Evolutionary conservation across 37 sponge, comb jelly and placozoan species (phyloP).

Genomic region (Spongilla lacustris): DNA sequence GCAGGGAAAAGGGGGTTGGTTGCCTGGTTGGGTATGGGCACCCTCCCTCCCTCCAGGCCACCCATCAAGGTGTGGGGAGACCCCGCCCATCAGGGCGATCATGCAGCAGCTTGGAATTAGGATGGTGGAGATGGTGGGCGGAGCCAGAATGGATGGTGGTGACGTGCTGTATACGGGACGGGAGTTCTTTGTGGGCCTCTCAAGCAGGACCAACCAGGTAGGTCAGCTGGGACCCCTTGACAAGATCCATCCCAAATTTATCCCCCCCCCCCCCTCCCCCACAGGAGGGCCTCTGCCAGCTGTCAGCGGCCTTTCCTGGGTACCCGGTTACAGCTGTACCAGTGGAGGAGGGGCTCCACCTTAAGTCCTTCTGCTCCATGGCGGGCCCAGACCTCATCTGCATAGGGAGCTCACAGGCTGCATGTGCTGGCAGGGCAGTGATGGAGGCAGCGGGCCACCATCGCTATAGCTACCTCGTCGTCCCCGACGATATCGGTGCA

Average conservation of each 20-base stretch:
- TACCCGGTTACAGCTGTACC: slow-evolving; percentile 59
- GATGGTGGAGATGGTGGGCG: slow-evolving; percentile 62
- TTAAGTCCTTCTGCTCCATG: slow-evolving; percentile 86
- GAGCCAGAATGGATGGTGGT: slow-evolving; percentile 83
- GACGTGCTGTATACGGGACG: slow-evolving; percentile 93
- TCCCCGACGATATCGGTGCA: slow-evolving; percentile 74
- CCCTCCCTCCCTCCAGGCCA: slow-evolving; percentile 60
- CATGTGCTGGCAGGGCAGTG: slow-evolving; percentile 11
- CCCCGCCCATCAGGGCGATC: slow-evolving; percentile 26
- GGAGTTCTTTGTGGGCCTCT: slow-evolving; percentile 88
- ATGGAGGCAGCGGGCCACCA: slow-evolving; percentile 37
- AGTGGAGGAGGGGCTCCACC: slow-evolving; percentile 61
- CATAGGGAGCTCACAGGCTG: slow-evolving; percentile 65
- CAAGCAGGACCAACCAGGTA: slow-evolving; percentile 76
- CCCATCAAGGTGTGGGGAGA: slow-evolving; percentile 63
- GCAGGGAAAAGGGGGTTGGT: too few relatives aligned
- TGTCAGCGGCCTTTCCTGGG: slow-evolving; percentile 51
- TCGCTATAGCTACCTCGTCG: slow-evolving; percentile 35
- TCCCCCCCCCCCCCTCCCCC: not conserved
- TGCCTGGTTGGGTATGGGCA: too few relatives aligned
- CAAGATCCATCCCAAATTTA: not conserved
- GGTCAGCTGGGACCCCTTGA: too few relatives aligned
- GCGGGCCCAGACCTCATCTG: slow-evolving; percentile 67
- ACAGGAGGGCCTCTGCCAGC: slow-evolving; percentile 61
- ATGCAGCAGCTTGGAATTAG: slow-evolving; percentile 56